Conservation (phyloP, 2,113 vertebrate species). For the Orcinus orca region DNA sequence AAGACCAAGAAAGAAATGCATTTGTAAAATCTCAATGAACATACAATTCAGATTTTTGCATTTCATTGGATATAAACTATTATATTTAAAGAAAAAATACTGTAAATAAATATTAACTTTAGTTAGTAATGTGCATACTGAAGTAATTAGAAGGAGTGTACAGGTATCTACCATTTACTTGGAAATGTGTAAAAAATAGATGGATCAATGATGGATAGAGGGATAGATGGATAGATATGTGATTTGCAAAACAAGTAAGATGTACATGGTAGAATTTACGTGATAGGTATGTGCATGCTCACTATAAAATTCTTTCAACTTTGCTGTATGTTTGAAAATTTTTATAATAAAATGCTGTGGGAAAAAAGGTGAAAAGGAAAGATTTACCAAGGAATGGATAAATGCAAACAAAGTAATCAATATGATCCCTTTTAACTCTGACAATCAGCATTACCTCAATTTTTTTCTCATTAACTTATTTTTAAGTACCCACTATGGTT, state of each 20-base stretch:
- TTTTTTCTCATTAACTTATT: not conserved
- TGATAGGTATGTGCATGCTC: not conserved
- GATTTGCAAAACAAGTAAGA: constrained; percentile 11
- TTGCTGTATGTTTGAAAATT: not conserved
- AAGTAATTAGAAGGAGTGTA: not conserved
- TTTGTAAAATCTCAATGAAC: not conserved
- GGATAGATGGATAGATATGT: not conserved
- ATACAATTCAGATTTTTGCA: not conserved
- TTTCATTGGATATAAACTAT: not conserved
- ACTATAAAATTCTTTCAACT: not conserved
- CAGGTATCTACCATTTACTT: not conserved
- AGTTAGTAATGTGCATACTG: not conserved
- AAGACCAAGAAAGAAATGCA: not conserved
- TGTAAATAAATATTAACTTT: not conserved
- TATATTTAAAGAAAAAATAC: not conserved
- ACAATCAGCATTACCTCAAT: not conserved
- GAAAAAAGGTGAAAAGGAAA: not conserved
- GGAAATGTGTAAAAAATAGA: not conserved
- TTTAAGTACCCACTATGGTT: not conserved
- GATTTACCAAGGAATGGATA: not conserved
- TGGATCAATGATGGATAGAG: not conserved
- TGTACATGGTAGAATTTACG: not conserved
- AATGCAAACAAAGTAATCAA: not conserved
- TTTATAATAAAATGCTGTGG: not conserved
- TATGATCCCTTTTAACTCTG: not conserved